Base-by-base conservation (phyloP, 92 coral and sea anemone species). In the Meandrina meandrites region DNA sequence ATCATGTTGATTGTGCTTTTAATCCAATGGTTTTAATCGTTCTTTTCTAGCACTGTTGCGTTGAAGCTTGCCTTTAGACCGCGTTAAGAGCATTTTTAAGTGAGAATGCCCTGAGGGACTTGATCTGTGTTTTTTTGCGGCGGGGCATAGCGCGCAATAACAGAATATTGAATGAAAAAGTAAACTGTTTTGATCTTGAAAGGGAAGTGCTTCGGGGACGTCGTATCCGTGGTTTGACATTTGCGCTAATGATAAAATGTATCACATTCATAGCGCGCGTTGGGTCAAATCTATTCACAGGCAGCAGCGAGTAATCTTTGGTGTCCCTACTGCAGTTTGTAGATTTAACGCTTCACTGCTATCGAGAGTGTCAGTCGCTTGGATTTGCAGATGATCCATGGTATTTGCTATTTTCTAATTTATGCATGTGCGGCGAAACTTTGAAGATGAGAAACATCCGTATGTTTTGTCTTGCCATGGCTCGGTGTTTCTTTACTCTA, bases 401-500 rank as follows among this genome's bases (percentile, higher is more conserved):
- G n/a, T 62, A 8, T 76, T 76, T 76, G 76, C 62, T 76, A 21
- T 48, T 76, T 58, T 27, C 47, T 64, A 76, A 85, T 76, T 62
- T 76, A 76, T 85, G 82, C 82, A 13, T 27, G 76, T 10, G 82
- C 88, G 88, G 88, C 76, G 74, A 67, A 85, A 85, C 88, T 85
- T 85, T 85, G 82, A 76, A 85, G 81, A 76, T 77, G 40, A 30
- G 34, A 66, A 75, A 45, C 87, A 84, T 84, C 87, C 88, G 76
- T 36, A 45, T 85, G 88, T 78, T 85, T 85, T 85, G 88, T 76
- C 82, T 85, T 28, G n/a, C 16, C 76, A 42, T 76, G 40, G 45
- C 27, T 31, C 40, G 30, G n/a, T 54, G 57, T 24, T 73, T 74
- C 28, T 60, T 83, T 83, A 22, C 79, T 35, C 4, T 53, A 30